Evolutionary conservation across 2,113 vertebrate species (phyloP).

Genomic region (Periophthalmodon schlosseri): DNA sequence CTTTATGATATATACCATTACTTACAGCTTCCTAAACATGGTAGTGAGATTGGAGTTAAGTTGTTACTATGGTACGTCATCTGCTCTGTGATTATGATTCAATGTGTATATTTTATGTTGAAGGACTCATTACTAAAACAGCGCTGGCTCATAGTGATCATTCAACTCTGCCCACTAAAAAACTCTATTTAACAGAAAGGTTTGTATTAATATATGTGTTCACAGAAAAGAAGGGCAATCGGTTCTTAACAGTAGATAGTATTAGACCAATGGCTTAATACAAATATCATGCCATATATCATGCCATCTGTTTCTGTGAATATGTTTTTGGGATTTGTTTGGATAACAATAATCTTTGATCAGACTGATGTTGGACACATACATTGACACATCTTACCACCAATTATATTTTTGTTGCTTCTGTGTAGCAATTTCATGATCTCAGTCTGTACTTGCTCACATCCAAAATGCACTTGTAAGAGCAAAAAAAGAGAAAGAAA

Average conservation of each 20-base stretch:
- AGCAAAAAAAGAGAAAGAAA: background rate
- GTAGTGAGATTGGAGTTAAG: background rate
- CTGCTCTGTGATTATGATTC: background rate
- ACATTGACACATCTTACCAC: background rate
- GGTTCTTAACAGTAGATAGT: no score
- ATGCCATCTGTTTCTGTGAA: no score
- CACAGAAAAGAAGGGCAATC: no score
- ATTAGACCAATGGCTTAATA: no score
- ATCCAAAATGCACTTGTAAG: background rate
- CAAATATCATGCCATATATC: no score
- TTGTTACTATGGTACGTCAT: background rate
- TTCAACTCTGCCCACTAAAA: background rate
- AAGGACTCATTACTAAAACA: background rate
- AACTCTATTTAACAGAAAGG: background rate
- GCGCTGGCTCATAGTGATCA: background rate
- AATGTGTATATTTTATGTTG: constrained; percentile 2
- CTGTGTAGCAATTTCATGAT: no score
- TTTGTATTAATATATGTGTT: no score
- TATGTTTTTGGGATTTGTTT: no score
- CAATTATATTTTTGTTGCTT: background rate
- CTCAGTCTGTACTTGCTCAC: background rate
- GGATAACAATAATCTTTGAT: no score
- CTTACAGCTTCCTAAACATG: constrained; percentile 31
- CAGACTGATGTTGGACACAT: no score
- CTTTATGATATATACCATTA: constrained; percentile 55